phyloP scores from a whole-genome alignment of 2,888 invertebrate species.

The Cryptus viduatorius region DNA sequence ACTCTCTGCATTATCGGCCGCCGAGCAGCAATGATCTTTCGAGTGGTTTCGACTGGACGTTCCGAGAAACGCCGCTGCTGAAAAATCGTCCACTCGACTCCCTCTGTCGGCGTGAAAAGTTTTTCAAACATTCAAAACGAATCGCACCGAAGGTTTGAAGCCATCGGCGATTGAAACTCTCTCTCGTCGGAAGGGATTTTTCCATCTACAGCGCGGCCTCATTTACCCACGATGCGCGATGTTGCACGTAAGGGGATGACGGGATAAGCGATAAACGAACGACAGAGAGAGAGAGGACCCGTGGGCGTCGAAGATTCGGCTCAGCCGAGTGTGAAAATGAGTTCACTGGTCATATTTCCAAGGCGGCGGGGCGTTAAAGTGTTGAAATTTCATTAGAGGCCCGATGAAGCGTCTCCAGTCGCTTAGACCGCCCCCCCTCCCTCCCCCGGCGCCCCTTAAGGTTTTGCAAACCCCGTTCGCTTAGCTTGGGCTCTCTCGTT shows the following conservation, averaged over 20 bases:
- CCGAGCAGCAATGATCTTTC: not conserved
- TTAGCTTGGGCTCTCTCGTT: constrained; percentile 48
- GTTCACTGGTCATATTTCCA: constrained; percentile 82
- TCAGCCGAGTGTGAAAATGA: constrained; percentile 80
- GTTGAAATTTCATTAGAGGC: constrained; percentile 76
- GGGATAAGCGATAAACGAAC: not conserved
- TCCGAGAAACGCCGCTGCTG: not conserved
- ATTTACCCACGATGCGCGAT: constrained; percentile 25
- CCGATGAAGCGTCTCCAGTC: constrained; percentile 70
- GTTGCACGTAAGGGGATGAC: constrained; percentile 24
- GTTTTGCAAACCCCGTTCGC: constrained; percentile 63
- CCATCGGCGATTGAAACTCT: not conserved
- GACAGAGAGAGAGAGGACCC: constrained; percentile 49
- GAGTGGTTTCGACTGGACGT: constrained; percentile 13
- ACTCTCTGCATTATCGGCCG: constrained; percentile 32
- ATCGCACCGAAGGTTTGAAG: not conserved
- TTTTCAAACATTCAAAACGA: not conserved
- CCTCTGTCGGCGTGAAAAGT: constrained; percentile 12
- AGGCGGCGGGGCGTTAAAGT: constrained; percentile 80
- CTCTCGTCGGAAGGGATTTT: not conserved
- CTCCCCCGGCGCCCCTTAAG: constrained; percentile 62
- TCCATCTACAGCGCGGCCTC: constrained; percentile 31
- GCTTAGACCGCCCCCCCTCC: constrained; percentile 54
- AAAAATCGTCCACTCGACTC: not conserved
- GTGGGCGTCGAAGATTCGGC: constrained; percentile 75